Base-by-base conservation (phyloP, 2,797 vertebrate species). In the Hypotaenidia philippensis region DNA sequence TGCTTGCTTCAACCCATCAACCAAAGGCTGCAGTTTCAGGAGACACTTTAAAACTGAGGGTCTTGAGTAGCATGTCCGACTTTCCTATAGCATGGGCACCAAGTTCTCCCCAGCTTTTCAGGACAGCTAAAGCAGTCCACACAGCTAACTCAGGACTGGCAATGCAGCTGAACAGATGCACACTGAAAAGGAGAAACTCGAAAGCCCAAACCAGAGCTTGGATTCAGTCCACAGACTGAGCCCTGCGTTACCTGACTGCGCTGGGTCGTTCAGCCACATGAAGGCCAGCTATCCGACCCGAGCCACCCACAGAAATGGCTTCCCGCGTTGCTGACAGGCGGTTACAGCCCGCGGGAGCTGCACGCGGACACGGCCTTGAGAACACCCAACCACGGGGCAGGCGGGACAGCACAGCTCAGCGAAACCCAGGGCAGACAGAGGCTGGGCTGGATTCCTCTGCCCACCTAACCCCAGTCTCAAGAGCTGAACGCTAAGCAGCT, bases 271-370 rank as follows among this genome's bases (percentile, higher is more conserved):
- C 25, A 32, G 22, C 44, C 80, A 52, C 70, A 57, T 15, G n/a
- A 53, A 87, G 55, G 32, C 36, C 15, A 23, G 44, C 34, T 36
- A 36, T 36, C 36, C 36, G 36, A 36, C 36, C 36, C 11, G 4
- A 36, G 36, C 36, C 15, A 20, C 49, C 34, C 83, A 68, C 45
- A 59, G 60, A 55, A 79, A 41, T 52, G 1, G 12, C 26, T 45
- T 9, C 0, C 5, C 1, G 1, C 18, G 3, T 25, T 22, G 34
- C 45, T 34, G 71, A 74, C 45, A 14, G 0, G 25, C 0, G 9
- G 52, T 76, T 60, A 41, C 9, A 78, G 69, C n/a, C 68, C 21
- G 4, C 63, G 25, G 72, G 63, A 70, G 86, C 61, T n/a, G 45
- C 7, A 7, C 17, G 34, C 19, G 25, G 45, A 41, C 76, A 27